Evolutionary conservation across 2,113 vertebrate species (phyloP).

Genomic region (Chlorocebus sabaeus): DNA sequence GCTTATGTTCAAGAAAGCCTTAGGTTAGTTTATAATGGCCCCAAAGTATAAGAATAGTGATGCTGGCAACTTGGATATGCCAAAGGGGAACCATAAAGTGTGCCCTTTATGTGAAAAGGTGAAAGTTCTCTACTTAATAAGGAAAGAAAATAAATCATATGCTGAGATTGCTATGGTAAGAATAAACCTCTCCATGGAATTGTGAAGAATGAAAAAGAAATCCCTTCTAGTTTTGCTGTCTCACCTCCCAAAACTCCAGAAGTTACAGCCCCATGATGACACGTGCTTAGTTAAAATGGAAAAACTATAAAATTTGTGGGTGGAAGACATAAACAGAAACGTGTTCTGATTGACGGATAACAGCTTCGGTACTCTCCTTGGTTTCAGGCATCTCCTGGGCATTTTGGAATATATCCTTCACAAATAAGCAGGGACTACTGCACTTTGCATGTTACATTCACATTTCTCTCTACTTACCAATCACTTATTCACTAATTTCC

Average conservation of each 20-base stretch:
- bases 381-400: not conserved
- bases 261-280: not conserved
- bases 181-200: not conserved
- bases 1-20: not conserved
- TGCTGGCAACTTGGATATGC: not conserved
- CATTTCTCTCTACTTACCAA: not conserved
- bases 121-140: not conserved
- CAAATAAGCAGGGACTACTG: not conserved
- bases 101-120: not conserved
- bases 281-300: not conserved
- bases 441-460: not conserved
- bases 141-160: not conserved
- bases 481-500: not conserved
- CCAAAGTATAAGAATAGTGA: not conserved
- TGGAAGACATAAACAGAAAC: not conserved
- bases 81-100: not conserved
- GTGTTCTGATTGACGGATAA: not conserved
- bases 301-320: not conserved
- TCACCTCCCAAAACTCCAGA: not conserved
- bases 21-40: not conserved
- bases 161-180: not conserved
- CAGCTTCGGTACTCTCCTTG: fast-evolving
- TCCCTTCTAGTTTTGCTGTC: not conserved
- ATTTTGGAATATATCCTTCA: too few species aligned
- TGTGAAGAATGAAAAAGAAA: not conserved